Percentiles rank a stretch among this genome's conserved stretches.
Evolutionary conservation across 2,113 vertebrate genomes (phyloP).

Genomic region (Dendrocopos noguchii): DNA sequence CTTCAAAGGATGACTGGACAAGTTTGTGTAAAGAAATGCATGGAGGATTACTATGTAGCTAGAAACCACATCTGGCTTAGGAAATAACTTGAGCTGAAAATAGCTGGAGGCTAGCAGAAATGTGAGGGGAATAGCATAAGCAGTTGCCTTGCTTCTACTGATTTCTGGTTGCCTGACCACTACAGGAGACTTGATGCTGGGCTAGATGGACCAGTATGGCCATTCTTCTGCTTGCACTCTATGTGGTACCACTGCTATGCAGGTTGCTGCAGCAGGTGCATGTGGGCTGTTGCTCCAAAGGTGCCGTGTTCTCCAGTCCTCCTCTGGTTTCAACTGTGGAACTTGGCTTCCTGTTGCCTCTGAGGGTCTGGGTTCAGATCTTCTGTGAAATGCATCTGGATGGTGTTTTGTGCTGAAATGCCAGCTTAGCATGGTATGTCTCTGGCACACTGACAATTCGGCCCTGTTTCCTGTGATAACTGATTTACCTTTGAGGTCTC

Average conservation of each 20-base stretch:
- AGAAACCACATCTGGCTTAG: slow-evolving; percentile 46
- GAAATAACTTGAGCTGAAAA: slow-evolving; percentile 57
- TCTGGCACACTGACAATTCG: not conserved
- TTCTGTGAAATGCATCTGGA: not conserved
- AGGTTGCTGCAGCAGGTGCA: not conserved
- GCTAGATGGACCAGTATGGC: not conserved
- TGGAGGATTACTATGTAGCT: not conserved
- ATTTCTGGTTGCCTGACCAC: not conserved
- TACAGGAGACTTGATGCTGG: not conserved
- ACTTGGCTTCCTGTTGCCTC: not conserved
- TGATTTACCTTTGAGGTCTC: slow-evolving; percentile 26
- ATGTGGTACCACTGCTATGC: not conserved
- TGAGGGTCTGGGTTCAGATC: not conserved
- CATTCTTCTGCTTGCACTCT: not conserved
- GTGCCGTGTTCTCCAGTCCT: not conserved
- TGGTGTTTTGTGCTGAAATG: not conserved
- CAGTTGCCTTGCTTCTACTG: not conserved
- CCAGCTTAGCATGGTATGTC: not conserved
- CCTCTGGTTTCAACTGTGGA: not conserved
- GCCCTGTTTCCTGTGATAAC: slow-evolving; percentile 21
- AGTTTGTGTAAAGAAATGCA: slow-evolving; percentile 44
- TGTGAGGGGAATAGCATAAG: not conserved
- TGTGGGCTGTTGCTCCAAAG: not conserved
- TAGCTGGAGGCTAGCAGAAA: slow-evolving; percentile 53
- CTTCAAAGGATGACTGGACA: slow-evolving; percentile 46